These are phyloP conservation scores for Xiphias gladius DNA, from an alignment of 2,113 vertebrate genomes.

Conservation along the genomic window DNA sequence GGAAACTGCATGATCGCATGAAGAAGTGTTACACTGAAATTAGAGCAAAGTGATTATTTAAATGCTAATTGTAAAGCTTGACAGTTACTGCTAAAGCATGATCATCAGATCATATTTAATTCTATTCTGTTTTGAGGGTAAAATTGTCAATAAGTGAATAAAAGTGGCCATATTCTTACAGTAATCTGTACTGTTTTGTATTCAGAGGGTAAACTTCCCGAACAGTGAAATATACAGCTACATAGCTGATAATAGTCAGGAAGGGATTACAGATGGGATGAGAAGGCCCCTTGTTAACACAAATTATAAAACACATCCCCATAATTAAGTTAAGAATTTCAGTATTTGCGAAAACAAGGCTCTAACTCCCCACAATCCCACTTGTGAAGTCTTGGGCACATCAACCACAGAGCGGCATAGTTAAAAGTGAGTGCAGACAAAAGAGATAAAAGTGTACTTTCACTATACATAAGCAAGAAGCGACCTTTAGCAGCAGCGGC, in stretches of 20 bases:
- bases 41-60: slow-evolving; percentile 17
- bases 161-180: background rate
- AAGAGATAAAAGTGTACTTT: slow-evolving; percentile 30
- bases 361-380: slow-evolving; percentile 31
- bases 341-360: slow-evolving; percentile 68
- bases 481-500: background rate
- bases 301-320: slow-evolving; percentile 70
- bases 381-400: slow-evolving; percentile 28
- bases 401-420: slow-evolving; percentile 21
- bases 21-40: slow-evolving; percentile 33
- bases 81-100: background rate
- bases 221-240: slow-evolving; percentile 35
- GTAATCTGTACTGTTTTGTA: slow-evolving; percentile 58
- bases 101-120: slow-evolving; percentile 7
- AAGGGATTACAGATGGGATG: slow-evolving; percentile 63
- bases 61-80: slow-evolving; percentile 1
- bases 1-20: slow-evolving; percentile 13
- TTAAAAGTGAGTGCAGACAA: slow-evolving; percentile 5
- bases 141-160: background rate
- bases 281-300: slow-evolving; percentile 68
- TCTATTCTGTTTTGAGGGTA: background rate
- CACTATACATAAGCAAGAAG: background rate
- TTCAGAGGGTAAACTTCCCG: slow-evolving; percentile 56
- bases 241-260: slow-evolving; percentile 62
- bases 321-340: slow-evolving; percentile 73